Evolutionary conservation across 2,797 vertebrate species (phyloP), one percentile per base, ranked within the genome.

Genomic region (Oreochromis grahami): DNA sequence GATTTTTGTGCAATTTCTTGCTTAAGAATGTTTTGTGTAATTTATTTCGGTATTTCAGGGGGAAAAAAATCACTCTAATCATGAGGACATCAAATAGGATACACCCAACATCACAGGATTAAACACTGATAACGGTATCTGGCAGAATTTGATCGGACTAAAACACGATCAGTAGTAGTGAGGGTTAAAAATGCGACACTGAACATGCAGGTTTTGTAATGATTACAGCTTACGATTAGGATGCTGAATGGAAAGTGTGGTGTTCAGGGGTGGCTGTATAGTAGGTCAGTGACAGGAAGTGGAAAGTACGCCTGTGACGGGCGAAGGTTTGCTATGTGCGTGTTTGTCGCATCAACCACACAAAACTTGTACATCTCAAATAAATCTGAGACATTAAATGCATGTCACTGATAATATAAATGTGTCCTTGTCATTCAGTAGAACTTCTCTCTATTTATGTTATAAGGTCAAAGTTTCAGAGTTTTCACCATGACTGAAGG

Each of bases 281-380:
- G 80, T 80, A 94, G 86, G 87, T 86, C 91, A 92, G 9, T 7
- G 80, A 70, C 89, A 93, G 92, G 92, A 94, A 91, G 77, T 91
- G 86, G 86, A 95, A 92, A 92, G n/a, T 63, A 7, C 1, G 41
- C 15, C 50, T 84, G 26, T 72, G 85, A 81, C 41, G 0, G 50
- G 45, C 9, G 2, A 7, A 29, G 52, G n/a, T 10, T 78, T 51
- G 12, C 50, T 29, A 19, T 21, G 55, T 17, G 1, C 6, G 17
- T 45, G 3, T 19, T 74, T 50, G 45, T 41, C 32, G 7, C 15
- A 38, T 63, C 29, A 78, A 17, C 12, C 13, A 11, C 3, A 34
- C 41, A 12, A 51, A 41, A 36, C 50, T 15, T 15, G 79, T 1
- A 34, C 8, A 43, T 43, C 41, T 19, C 0, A 72, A 72, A 48